phyloP scores from a whole-genome alignment of 2,888 invertebrate genomes.

The Cotesia congregata region DNA sequence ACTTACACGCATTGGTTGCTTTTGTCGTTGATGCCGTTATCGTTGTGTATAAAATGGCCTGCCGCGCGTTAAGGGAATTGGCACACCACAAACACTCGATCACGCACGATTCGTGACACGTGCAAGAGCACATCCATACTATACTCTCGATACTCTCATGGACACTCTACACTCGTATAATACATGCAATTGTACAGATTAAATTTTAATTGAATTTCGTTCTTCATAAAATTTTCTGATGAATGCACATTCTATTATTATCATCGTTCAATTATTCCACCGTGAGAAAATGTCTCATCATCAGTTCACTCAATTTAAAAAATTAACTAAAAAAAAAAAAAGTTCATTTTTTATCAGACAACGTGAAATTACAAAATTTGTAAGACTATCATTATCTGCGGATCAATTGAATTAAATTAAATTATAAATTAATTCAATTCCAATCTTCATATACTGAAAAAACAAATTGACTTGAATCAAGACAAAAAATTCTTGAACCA shows the following conservation, averaged over 20 bases:
- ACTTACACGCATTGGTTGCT: conserved; percentile 13
- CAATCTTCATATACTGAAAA: no score
- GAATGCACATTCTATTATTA: neutral
- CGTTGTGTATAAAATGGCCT: neutral
- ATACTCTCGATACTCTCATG: neutral
- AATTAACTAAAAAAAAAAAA: no score
- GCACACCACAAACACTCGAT: conserved; percentile 47
- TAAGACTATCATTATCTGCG: no score
- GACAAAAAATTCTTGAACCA: no score
- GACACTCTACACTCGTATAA: neutral
- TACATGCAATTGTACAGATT: conserved; percentile 21
- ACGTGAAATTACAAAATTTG: no score
- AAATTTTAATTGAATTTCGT: conserved; percentile 28
- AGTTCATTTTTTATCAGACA: no score
- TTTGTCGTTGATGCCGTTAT: conserved; percentile 19
- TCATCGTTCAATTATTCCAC: neutral
- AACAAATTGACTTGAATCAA: no score
- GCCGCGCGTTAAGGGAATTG: conserved; percentile 33
- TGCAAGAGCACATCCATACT: conserved; percentile 31
- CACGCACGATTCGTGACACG: conserved; percentile 45
- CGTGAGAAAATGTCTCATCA: conserved; percentile 35
- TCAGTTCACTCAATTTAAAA: neutral
- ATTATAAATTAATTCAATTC: no score
- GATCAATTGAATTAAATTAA: no score
- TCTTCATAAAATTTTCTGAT: conserved; percentile 7